Conservation (phyloP, 2,888 invertebrate species). For the Cerastoderma edule region DNA sequence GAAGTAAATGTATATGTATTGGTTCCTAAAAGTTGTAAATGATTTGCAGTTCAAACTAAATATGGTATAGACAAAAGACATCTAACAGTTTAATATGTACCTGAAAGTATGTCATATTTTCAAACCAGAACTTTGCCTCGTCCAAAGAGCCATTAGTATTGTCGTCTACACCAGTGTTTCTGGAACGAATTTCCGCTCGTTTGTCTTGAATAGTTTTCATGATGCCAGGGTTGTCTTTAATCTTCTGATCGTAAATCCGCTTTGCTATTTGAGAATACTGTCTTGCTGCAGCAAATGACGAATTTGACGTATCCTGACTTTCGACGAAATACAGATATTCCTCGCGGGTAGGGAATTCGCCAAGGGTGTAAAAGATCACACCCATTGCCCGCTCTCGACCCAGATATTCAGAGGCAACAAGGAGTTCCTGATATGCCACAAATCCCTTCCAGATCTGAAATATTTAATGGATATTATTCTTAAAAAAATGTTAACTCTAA, state of each 20-base stretch:
- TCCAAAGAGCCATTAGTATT: conserved; percentile 64
- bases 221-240: conserved; percentile 51
- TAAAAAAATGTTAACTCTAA: too few relatives aligned
- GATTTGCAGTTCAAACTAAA: too few relatives aligned
- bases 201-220: conserved; percentile 54
- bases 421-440: conserved; percentile 77
- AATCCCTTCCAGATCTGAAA: conserved; percentile 72
- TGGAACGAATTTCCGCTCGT: conserved; percentile 67
- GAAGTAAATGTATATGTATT: too few relatives aligned
- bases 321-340: conserved; percentile 74
- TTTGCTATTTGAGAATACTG: conserved; percentile 73
- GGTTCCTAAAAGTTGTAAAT: too few relatives aligned
- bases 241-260: conserved; percentile 66
- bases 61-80: too few relatives aligned
- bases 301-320: conserved; percentile 74
- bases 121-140: conserved; percentile 71
- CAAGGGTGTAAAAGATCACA: conserved; percentile 73
- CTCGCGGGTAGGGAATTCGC: conserved; percentile 70
- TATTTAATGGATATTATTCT: too few relatives aligned
- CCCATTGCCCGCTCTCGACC: conserved; percentile 77
- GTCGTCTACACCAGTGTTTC: conserved; percentile 61
- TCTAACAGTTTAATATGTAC: too few relatives aligned
- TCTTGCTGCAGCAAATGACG: conserved; percentile 73
- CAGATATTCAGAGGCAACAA: conserved; percentile 76
- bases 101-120: conserved; percentile 73